A percentile compares a stretch with the other conserved stretches of the same genome.
phyloP scores from a whole-genome alignment of 2,888 invertebrate species.

The Leistus spinibarbis region DNA sequence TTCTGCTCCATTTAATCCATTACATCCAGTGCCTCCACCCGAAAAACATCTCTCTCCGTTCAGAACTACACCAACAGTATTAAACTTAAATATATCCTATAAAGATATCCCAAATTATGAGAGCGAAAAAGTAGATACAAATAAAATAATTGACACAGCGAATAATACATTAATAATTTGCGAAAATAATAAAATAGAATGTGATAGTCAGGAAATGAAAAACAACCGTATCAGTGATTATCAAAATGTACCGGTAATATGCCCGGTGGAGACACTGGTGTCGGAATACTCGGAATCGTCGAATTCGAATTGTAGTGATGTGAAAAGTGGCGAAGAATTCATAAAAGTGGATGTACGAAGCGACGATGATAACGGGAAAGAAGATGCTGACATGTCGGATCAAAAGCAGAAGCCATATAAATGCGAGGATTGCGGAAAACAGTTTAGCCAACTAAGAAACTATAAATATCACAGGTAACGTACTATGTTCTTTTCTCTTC shows the following conservation, averaged over 20 bases:
- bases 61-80: not conserved
- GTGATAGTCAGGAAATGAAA: not conserved
- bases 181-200: not conserved
- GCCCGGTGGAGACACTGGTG: not conserved
- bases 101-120: not conserved
- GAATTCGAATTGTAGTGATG: slow-evolving; percentile 35
- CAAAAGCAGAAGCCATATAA: slow-evolving; percentile 63
- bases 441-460: slow-evolving; percentile 82
- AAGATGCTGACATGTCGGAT: slow-evolving; percentile 42
- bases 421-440: slow-evolving; percentile 79
- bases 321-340: slow-evolving; percentile 21
- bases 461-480: slow-evolving; percentile 75
- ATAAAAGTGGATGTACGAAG: slow-evolving; percentile 36
- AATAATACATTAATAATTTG: not conserved
- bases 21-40: slow-evolving; percentile 21
- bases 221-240: not conserved
- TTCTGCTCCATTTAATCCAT: slow-evolving; percentile 33
- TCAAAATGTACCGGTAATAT: slow-evolving; percentile 3
- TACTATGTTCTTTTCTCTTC: not conserved
- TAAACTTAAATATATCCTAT: slow-evolving; percentile 21
- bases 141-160: not conserved
- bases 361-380: slow-evolving; percentile 35
- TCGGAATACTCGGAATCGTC: slow-evolving; percentile 20
- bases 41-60: slow-evolving; percentile 29
- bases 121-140: not conserved